phyloP scores from a whole-genome alignment of 2,113 vertebrate genomes.

The Vicugna pacos region DNA sequence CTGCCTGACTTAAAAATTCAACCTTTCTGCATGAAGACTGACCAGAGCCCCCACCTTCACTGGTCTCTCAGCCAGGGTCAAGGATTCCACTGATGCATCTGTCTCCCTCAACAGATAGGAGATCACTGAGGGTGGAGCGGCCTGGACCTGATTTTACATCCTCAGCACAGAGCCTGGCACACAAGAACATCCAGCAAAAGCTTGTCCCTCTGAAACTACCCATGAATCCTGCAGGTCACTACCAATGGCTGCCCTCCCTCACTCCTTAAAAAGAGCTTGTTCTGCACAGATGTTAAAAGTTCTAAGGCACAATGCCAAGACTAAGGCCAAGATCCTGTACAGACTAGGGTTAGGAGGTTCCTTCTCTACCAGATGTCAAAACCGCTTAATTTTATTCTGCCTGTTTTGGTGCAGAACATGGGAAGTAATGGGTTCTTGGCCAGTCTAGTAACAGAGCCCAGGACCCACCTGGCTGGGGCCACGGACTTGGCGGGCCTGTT shows the following conservation, averaged over 20 bases:
- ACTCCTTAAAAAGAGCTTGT: background rate
- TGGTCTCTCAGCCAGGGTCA: background rate
- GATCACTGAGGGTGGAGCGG: background rate
- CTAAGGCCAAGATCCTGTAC: background rate
- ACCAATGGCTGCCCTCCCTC: background rate
- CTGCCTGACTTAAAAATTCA: background rate
- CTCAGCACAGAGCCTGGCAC: constrained; percentile 22
- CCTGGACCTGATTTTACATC: background rate
- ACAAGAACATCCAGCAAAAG: background rate
- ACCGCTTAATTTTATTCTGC: background rate
- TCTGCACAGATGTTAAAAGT: background rate
- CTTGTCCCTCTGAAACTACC: constrained; percentile 27
- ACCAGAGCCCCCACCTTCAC: background rate
- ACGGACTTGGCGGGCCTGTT: constrained; percentile 93
- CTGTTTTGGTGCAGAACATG: background rate
- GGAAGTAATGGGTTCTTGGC: background rate
- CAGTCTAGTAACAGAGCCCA: background rate
- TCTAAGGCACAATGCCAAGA: constrained; percentile 51
- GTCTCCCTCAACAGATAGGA: background rate
- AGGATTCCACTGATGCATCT: background rate
- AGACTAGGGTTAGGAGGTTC: background rate
- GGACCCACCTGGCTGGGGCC: constrained; percentile 71
- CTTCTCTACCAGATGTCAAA: constrained; percentile 29
- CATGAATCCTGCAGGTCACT: background rate
- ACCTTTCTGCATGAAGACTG: background rate